Evolutionary conservation across 2,888 invertebrate species (phyloP).

Genomic region (Meganola albula): DNA sequence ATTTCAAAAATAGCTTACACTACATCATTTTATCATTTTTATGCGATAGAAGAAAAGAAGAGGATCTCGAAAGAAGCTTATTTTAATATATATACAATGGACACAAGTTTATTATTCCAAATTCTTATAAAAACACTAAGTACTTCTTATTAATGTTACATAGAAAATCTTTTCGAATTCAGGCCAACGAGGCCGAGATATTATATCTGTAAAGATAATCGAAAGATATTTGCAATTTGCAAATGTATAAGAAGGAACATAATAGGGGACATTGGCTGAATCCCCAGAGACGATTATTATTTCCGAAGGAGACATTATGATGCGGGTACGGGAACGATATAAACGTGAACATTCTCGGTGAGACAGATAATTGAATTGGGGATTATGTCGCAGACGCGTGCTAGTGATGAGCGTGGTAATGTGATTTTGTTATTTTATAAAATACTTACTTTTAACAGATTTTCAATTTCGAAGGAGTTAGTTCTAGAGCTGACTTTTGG

Average conservation of each 20-base stretch:
- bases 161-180: conserved; percentile 7
- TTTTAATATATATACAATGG: too few species aligned
- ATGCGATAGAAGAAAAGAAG: too few species aligned
- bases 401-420: conserved; percentile 33
- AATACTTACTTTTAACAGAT: conserved; percentile 88
- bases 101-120: too few species aligned
- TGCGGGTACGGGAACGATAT: conserved; percentile 48
- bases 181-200: background rate
- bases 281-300: conserved; percentile 49
- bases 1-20: too few species aligned
- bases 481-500: conserved; percentile 87
- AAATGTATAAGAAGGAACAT: conserved; percentile 33
- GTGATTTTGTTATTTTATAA: conserved; percentile 24
- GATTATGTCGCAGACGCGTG: conserved; percentile 41
- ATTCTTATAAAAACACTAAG: conserved; percentile 36
- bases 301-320: conserved; percentile 50
- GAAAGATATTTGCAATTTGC: conserved; percentile 30
- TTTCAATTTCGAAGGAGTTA: conserved; percentile 97
- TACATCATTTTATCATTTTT: too few species aligned
- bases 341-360: conserved; percentile 41
- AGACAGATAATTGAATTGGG: conserved; percentile 49
- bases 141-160: too few species aligned
- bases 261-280: conserved; percentile 31
- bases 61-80: too few species aligned
- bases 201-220: conserved; percentile 20